A percentile compares a stretch with the other conserved stretches of the same genome.
Conservation (phyloP, 2,888 invertebrate genomes). For the Eupithecia dodoneata region DNA sequence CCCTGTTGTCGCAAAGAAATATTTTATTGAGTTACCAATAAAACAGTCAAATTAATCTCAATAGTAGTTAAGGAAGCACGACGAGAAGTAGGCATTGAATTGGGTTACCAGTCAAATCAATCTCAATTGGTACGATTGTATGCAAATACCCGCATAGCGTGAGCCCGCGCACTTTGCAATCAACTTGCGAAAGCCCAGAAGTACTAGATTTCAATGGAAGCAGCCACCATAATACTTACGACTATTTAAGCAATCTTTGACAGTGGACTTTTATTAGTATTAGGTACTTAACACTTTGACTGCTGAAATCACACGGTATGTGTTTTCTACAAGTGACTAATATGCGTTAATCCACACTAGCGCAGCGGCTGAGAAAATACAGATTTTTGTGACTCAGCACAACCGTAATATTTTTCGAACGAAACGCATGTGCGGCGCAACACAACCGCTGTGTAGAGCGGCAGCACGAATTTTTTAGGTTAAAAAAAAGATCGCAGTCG, state of each 20-base stretch:
- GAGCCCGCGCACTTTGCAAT: constrained; percentile 50
- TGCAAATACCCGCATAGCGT: constrained; percentile 75
- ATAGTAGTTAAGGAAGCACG: background rate
- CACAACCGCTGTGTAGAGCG: too few species aligned
- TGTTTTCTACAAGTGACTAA: too few species aligned
- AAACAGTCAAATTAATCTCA: background rate
- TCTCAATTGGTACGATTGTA: constrained; percentile 62
- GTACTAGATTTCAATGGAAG: constrained; percentile 33
- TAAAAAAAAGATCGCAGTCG: too few species aligned
- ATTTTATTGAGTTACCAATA: background rate
- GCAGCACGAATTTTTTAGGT: too few species aligned
- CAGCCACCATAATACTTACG: constrained; percentile 17
- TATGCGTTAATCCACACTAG: too few species aligned
- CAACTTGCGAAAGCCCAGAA: constrained; percentile 43
- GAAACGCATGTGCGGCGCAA: too few species aligned
- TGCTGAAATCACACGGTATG: too few species aligned
- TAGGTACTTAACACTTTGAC: too few species aligned
- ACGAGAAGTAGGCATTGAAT: constrained; percentile 47
- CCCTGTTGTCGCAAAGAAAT: background rate
- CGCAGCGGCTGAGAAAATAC: too few species aligned
- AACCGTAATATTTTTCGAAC: too few species aligned
- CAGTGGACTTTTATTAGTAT: background rate
- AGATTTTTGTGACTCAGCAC: too few species aligned
- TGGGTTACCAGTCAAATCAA: constrained; percentile 62
- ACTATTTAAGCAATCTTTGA: constrained; percentile 7